Conservation (phyloP, 1,140 invertebrate species). For the Tetramorium parvispinum region DNA sequence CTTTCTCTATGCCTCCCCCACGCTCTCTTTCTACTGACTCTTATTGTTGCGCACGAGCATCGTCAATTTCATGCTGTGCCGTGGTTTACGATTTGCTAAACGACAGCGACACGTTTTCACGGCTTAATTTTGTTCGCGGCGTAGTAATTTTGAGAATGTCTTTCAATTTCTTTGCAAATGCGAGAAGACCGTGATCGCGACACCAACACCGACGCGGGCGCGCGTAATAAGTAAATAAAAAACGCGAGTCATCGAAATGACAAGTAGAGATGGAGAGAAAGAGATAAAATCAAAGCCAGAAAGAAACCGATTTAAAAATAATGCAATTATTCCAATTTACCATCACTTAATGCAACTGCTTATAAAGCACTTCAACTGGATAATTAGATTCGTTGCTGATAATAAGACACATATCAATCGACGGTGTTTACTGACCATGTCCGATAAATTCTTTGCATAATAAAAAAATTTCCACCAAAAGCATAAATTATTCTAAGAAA, state of each 20-base stretch:
- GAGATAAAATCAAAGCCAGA: not conserved
- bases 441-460: not conserved
- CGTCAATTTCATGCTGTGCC: constrained; percentile 64
- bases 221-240: not conserved
- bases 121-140: constrained; percentile 43
- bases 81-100: constrained; percentile 50
- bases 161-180: not conserved
- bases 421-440: not conserved
- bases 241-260: not conserved
- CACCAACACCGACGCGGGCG: no score
- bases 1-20: constrained; percentile 24
- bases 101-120: constrained; percentile 46
- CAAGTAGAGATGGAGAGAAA: not conserved
- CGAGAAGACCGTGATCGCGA: not conserved
- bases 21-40: constrained; percentile 42
- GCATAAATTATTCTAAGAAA: not conserved
- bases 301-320: not conserved
- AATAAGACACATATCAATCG: not conserved
- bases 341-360: not conserved
- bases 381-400: constrained; percentile 13
- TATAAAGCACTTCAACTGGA: not conserved
- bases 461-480: not conserved
- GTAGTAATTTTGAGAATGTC: not conserved
- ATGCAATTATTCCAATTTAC: not conserved
- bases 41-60: constrained; percentile 62